These are phyloP conservation scores for Enteromius paludinosus DNA, from an alignment of 2,797 vertebrate genomes.

Conservation along the genomic window DNA sequence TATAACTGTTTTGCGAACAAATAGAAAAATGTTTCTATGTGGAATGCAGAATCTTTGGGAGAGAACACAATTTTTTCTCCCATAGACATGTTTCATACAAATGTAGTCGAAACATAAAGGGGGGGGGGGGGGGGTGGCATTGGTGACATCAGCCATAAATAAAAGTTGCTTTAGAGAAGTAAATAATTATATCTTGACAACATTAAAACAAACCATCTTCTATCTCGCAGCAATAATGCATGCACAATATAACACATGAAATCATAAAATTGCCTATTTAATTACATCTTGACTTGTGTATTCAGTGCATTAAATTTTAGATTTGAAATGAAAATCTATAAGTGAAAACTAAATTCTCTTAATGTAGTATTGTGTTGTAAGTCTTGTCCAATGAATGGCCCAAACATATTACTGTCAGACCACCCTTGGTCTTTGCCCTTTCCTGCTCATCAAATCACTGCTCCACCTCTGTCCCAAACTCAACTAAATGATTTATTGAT, in stretches of 20 bases:
- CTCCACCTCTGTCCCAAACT: conserved; percentile 66
- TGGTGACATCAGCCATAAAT: neutral
- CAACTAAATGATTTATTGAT: conserved; percentile 83
- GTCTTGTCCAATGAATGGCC: conserved; percentile 29
- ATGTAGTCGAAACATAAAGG: neutral
- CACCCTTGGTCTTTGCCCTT: conserved; percentile 56
- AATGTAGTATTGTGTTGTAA: conserved; percentile 39
- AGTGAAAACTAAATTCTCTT: conserved; percentile 7
- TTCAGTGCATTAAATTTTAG: neutral
- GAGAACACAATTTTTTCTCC: neutral
- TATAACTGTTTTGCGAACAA: neutral
- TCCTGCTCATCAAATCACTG: conserved; percentile 34
- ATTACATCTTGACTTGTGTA: neutral
- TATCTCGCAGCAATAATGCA: neutral
- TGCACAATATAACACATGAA: neutral
- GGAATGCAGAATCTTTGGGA: neutral
- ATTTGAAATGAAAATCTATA: neutral
- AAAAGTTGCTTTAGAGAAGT: neutral
- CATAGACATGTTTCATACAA: neutral
- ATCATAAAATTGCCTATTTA: neutral
- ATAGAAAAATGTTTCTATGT: neutral
- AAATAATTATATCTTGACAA: neutral
- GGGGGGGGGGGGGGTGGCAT: neutral
- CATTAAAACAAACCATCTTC: neutral
- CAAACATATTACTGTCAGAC: conserved; percentile 47